Percentiles rank a stretch among this genome's conserved stretches.
phyloP scores from a whole-genome alignment of 2,888 invertebrate genomes.

The Amiota minor region DNA sequence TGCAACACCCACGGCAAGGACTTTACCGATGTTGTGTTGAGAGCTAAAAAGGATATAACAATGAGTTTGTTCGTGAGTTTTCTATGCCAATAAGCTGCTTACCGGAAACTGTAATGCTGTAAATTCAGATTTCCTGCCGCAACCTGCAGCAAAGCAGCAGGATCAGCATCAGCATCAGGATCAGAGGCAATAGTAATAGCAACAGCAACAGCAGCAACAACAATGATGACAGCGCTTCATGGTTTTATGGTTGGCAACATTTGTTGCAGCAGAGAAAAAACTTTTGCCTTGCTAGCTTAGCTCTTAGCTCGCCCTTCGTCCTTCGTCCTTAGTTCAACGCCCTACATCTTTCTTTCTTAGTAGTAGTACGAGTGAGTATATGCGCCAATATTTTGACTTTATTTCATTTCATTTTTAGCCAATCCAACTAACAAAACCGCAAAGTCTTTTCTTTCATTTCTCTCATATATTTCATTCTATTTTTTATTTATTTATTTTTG shows the following conservation, averaged over 20 bases:
- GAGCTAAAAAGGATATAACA: slow-evolving; percentile 17
- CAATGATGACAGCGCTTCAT: slow-evolving; percentile 18
- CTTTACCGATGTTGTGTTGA: background rate
- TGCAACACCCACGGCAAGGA: background rate
- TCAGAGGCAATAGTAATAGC: background rate
- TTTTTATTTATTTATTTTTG: slow-evolving; percentile 38
- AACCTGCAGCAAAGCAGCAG: slow-evolving; percentile 35
- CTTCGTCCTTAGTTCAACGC: too few species aligned
- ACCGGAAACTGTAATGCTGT: slow-evolving; percentile 66
- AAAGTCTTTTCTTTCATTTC: too few species aligned
- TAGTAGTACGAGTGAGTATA: background rate
- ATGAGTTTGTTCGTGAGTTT: slow-evolving; percentile 46
- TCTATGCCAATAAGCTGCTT: slow-evolving; percentile 65
- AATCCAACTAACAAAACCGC: too few species aligned
- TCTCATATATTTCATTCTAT: background rate
- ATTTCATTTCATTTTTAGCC: background rate
- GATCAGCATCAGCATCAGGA: slow-evolving; percentile 43
- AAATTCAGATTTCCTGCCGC: slow-evolving; percentile 67
- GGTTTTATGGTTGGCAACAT: slow-evolving; percentile 45
- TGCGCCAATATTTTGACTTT: slow-evolving; percentile 10
- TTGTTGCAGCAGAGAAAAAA: slow-evolving; percentile 38
- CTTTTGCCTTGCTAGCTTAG: slow-evolving; percentile 36
- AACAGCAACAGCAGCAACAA: too few species aligned
- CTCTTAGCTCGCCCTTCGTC: background rate
- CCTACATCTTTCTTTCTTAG: background rate